Base-by-base conservation (phyloP, 1,140 invertebrate genomes). In the Mamestra configurata region DNA sequence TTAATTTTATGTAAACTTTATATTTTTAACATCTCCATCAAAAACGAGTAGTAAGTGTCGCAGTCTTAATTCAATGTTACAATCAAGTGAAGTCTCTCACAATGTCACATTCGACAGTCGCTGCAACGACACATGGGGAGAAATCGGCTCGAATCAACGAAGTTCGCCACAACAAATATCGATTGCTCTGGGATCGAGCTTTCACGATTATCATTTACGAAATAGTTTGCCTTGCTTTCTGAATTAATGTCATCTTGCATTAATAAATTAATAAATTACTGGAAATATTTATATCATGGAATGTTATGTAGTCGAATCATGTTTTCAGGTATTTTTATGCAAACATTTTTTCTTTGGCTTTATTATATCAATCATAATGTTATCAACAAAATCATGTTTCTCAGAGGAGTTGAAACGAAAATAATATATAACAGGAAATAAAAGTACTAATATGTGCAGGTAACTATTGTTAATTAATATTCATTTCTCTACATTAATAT, bases 401-500 rank as follows among this genome's bases (percentile, higher is more conserved):
- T 49, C 43, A 18, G 27, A 53, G 7, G 53, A 3, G 15, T n/a
- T 49, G 20, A 31, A 53, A 71, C 15, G 15, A 51, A 20, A 35
- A 18, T 20, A 5, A 35, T 15, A 71, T 4, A n/a, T 71, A 51
- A 71, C 31, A 49, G 11, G 64, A 68, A 7, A 11, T 37, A 46
- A 43, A 20, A 18, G 22, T 46, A 31, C 55, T 46, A 76, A 76
- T 76, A 76, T 83, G 81, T 82, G 81, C 84, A 92, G 90, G 89
- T 93, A 91, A 92, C 88, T 90, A 87, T 85, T 84, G 84, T 79
- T 77, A 84, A 53, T 59, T 85, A 85, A 83, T 82, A 89, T 88
- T 85, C 61, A 82, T 84, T 81, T 88, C 83, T 89, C 90, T 91
- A 92, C 86, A 88, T 88, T 89, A 88, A 84, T 84, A 85, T 86